Conservation (phyloP, 2,888 invertebrate species). For the Drosophila neonasuta region DNA sequence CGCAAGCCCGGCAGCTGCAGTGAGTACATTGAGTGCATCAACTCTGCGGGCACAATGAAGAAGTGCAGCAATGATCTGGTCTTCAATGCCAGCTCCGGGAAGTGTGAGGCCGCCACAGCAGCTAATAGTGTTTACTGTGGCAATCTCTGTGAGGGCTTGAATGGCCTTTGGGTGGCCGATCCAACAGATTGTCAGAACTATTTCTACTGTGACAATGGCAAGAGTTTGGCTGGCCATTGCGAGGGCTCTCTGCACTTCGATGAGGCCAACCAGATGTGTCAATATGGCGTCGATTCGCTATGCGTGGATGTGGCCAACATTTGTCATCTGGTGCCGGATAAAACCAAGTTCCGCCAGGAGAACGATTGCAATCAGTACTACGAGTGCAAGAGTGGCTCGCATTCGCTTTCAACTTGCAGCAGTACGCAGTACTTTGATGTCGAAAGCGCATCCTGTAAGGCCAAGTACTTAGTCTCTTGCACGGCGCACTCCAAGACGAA, state of each 20-base stretch:
- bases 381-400: constrained; percentile 58
- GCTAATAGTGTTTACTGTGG: constrained; percentile 60
- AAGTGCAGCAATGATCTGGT: constrained; percentile 47
- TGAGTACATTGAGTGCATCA: constrained; percentile 70
- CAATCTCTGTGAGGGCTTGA: constrained; percentile 63
- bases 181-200: constrained; percentile 68
- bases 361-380: constrained; percentile 71
- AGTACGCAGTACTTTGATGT: constrained; percentile 67
- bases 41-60: constrained; percentile 36
- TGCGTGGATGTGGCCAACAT: constrained; percentile 73
- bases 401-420: constrained; percentile 33
- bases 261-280: constrained; percentile 65
- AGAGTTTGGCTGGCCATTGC: constrained; percentile 54
- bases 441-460: constrained; percentile 53
- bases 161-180: constrained; percentile 65
- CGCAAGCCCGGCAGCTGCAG: constrained; percentile 74
- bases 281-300: constrained; percentile 52
- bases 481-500: constrained; percentile 59
- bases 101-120: constrained; percentile 57
- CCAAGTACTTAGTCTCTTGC: constrained; percentile 54
- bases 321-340: constrained; percentile 69
- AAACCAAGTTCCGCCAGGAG: constrained; percentile 63
- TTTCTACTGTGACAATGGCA: constrained; percentile 67
- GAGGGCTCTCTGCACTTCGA: constrained; percentile 57
- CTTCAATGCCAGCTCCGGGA: constrained; percentile 53